Percentiles rank a stretch among this genome's conserved stretches.
phyloP scores from a whole-genome alignment of 1,140 invertebrate species.

The Leptinotarsa undecemlineata region DNA sequence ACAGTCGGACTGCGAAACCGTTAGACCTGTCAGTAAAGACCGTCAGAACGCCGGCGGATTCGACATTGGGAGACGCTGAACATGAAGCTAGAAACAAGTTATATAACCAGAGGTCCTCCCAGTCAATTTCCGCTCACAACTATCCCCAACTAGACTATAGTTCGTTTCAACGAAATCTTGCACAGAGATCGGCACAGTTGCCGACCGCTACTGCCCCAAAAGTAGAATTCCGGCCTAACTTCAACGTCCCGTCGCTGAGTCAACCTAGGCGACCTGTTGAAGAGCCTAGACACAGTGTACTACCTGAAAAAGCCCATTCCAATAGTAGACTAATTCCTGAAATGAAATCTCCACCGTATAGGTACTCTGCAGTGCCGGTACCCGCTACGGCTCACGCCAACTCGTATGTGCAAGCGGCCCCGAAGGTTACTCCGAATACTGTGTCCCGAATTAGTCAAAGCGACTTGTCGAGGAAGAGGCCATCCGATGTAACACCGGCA shows the following conservation, averaged over 20 bases:
- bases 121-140: conserved; percentile 35
- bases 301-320: conserved; percentile 26
- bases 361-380: conserved; percentile 14
- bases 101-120: conserved; percentile 29
- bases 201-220: conserved; percentile 64
- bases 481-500: conserved; percentile 49
- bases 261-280: conserved; percentile 25
- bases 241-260: conserved; percentile 55
- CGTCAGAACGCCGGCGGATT: conserved; percentile 81
- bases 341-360: conserved; percentile 5
- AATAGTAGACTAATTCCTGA: conserved; percentile 7
- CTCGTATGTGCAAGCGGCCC: conserved; percentile 26
- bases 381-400: conserved; percentile 30
- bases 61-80: conserved; percentile 69
- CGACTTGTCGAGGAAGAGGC: conserved; percentile 51
- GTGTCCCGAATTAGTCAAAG: neutral
- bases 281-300: conserved; percentile 15
- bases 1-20: conserved; percentile 60
- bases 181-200: conserved; percentile 50
- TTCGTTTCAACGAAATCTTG: conserved; percentile 52
- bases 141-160: conserved; percentile 41
- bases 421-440: neutral
- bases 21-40: conserved; percentile 85
- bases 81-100: conserved; percentile 48
- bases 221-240: conserved; percentile 72